phyloP scores from a whole-genome alignment of 2,113 vertebrate species.

The Psophia crepitans region DNA sequence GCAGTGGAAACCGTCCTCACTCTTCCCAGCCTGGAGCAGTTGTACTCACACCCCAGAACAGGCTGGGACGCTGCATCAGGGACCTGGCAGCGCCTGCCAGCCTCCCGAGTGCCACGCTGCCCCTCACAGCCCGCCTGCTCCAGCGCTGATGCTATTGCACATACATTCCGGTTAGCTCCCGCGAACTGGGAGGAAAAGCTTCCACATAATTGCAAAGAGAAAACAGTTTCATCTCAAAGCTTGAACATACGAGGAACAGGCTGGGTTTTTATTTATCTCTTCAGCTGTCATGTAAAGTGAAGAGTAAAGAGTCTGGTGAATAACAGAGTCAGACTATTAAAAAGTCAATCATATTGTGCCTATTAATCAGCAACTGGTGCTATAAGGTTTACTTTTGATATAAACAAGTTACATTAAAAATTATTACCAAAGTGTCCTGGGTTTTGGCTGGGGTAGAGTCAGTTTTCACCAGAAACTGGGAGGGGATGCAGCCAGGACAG shows the following conservation, averaged over 20 bases:
- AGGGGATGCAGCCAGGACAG: too few relatives aligned
- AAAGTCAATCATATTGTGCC: not conserved
- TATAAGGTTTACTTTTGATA: not conserved
- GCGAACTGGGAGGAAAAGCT: not conserved
- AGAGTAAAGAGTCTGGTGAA: not conserved
- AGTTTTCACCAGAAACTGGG: too few relatives aligned
- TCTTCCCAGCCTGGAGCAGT: not conserved
- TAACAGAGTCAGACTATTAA: not conserved
- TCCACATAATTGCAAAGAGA: not conserved
- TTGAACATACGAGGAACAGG: not conserved
- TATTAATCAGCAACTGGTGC: not conserved
- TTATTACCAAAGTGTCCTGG: too few relatives aligned
- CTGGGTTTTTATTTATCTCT: not conserved
- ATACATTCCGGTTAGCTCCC: accelerated
- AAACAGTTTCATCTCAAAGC: not conserved
- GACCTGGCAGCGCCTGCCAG: accelerated
- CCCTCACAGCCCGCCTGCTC: not conserved
- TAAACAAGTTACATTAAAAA: not conserved
- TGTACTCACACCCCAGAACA: not conserved
- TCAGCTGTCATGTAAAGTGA: not conserved
- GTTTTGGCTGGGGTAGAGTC: too few relatives aligned
- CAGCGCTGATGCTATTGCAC: accelerated
- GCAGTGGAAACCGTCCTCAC: not conserved
- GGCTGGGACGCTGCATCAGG: accelerated
- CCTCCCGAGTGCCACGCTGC: accelerated